Conservation (phyloP, 2,888 invertebrate genomes). For the Polydesmus complanatus region DNA sequence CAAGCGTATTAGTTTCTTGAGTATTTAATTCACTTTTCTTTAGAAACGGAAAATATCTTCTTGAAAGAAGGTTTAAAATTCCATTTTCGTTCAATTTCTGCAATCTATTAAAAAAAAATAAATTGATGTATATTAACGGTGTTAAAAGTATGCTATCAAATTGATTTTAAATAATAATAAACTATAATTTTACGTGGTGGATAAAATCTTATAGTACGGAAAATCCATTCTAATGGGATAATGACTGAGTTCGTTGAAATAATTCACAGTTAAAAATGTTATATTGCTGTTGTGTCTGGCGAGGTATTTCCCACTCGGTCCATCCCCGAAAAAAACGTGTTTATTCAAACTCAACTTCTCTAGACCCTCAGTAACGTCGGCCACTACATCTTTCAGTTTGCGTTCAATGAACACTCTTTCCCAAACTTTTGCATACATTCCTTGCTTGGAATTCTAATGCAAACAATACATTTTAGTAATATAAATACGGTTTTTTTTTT, state of each 20-base stretch:
- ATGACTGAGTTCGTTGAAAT: not conserved
- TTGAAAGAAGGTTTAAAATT: not conserved
- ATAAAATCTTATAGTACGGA: not conserved
- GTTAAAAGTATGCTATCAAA: not conserved
- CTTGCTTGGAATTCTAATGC: not conserved
- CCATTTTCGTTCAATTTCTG: not conserved
- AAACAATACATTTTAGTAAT: not conserved
- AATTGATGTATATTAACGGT: not conserved
- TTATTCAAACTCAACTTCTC: not conserved
- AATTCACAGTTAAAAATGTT: not conserved
- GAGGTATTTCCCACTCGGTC: not conserved
- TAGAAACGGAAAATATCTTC: not conserved
- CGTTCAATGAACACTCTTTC: not conserved
- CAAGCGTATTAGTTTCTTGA: too few species aligned
- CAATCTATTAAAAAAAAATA: not conserved
- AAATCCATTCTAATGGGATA: not conserved
- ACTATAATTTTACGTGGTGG: not conserved
- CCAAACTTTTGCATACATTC: not conserved
- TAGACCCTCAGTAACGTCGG: not conserved
- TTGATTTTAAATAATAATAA: too few species aligned
- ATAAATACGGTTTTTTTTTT: not conserved
- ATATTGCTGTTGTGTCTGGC: not conserved
- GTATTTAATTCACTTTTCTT: too few species aligned
- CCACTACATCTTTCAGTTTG: not conserved
- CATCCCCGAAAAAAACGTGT: not conserved